Percentiles rank a stretch among this genome's conserved stretches.
These are phyloP conservation scores for Archips xylosteana DNA, from an alignment of 2,888 invertebrate species.

Conservation along the genomic window DNA sequence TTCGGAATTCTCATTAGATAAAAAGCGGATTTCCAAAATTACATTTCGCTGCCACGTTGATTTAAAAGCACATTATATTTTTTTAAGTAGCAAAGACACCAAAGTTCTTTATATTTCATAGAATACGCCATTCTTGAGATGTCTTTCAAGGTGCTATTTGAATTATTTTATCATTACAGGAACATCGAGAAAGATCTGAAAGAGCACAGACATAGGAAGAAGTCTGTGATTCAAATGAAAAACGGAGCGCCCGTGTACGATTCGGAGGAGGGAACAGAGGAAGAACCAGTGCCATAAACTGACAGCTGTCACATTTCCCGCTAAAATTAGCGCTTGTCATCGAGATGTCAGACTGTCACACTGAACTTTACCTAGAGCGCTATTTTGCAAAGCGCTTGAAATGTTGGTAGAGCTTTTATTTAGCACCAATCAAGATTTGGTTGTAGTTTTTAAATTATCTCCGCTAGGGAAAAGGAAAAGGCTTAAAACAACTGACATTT, in stretches of 20 bases:
- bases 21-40: too few relatives aligned
- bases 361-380: not conserved
- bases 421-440: not conserved
- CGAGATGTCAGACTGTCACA: not conserved
- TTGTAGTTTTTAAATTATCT: too few relatives aligned
- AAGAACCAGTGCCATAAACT: slow-evolving; percentile 86
- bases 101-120: too few relatives aligned
- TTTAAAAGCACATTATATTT: too few relatives aligned
- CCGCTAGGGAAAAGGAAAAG: too few relatives aligned
- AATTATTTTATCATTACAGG: slow-evolving; percentile 55
- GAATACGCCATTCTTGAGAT: too few relatives aligned
- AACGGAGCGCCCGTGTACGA: slow-evolving; percentile 84
- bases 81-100: too few relatives aligned
- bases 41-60: too few relatives aligned
- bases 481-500: too few relatives aligned
- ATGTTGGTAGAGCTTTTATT: not conserved
- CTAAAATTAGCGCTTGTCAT: slow-evolving; percentile 43
- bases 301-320: slow-evolving; percentile 51
- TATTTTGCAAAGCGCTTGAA: not conserved
- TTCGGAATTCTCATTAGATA: too few relatives aligned
- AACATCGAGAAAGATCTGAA: slow-evolving; percentile 80
- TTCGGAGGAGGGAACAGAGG: slow-evolving; percentile 88
- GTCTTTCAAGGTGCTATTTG: not conserved
- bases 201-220: slow-evolving; percentile 84
- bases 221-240: slow-evolving; percentile 86